Evolutionary conservation across 2,797 vertebrate species (phyloP), one percentile per base, ranked within the genome.

Genomic region (Eremophila alpestris): DNA sequence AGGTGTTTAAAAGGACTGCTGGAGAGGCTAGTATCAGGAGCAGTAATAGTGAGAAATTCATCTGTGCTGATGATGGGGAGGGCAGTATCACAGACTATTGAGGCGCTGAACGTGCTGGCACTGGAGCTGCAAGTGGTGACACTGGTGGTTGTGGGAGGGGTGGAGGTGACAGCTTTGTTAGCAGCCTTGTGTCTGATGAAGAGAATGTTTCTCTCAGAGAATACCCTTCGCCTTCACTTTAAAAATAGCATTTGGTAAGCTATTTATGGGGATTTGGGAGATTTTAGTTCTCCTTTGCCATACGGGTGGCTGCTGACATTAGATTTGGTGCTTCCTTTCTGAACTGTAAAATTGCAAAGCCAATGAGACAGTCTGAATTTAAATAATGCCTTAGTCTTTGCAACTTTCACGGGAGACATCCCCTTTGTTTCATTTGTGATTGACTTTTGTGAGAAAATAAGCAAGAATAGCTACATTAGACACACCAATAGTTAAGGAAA

Each of bases 1-100:
- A 96, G 92, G 90, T 97, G 93, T 95, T 95, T 87, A 81, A 95
- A 94, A 96, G 78, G 89, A 76, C 89, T 95, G 71, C 90, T 94
- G 92, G 92, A 3, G 41, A 89, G 92, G 54, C 75, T 85, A 85
- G 75, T 58, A 71, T 83, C 87, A 77, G 82, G 54, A 89, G 71
- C 73, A 78, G 73, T 62, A 85, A 91, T 21, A 91, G 87, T 65
- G 79, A 95, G 78, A 93, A 95, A 93, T 91, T 89, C 87, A 52
- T 75, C 2, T 1, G 54, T 49, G 82, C 51, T 86, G 93, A 55
- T 93, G 96, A 96, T 96, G 58, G 93, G 89, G 38, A 80, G 73
- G 87, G 92, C 79, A 89, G 91, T 79, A 52, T 90, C 81, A 62
- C 78, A 88, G 48, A 68, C 30, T 92, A 82, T 1, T 93, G 91